phyloP scores from a whole-genome alignment of 2,113 vertebrate species.

The Platichthys stellatus region DNA sequence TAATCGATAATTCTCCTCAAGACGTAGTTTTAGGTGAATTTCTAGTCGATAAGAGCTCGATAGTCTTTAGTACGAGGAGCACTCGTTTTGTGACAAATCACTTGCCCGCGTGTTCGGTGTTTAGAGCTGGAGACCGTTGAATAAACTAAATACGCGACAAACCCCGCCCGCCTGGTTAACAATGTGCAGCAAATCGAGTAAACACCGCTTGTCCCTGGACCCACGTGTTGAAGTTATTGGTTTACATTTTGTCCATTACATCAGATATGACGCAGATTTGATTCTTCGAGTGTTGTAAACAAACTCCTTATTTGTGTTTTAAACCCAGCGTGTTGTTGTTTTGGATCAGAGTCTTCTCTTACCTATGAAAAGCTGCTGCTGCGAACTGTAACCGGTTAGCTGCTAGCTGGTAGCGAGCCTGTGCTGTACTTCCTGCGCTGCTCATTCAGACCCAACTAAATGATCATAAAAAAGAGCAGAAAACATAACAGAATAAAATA shows the following conservation, averaged over 20 bases:
- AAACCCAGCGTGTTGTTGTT: rapidly evolving
- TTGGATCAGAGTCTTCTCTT: slow-evolving; percentile 22
- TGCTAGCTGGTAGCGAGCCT: background rate
- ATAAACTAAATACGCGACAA: rapidly evolving
- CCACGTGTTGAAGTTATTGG: slow-evolving; percentile 59
- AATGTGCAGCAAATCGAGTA: background rate
- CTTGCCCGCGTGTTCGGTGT: background rate
- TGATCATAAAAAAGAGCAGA: background rate
- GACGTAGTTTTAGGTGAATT: background rate
- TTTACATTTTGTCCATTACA: background rate
- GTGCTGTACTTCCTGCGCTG: background rate
- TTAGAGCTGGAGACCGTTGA: rapidly evolving
- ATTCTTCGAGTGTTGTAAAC: rapidly evolving
- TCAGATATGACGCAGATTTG: rapidly evolving
- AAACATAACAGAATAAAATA: too few species aligned
- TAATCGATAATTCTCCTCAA: too few species aligned
- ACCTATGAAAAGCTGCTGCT: slow-evolving; percentile 40
- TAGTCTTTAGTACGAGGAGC: rapidly evolving
- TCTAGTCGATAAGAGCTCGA: background rate
- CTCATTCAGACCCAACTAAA: background rate
- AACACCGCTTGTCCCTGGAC: background rate
- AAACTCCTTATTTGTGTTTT: rapidly evolving
- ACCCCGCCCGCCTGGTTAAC: slow-evolving; percentile 12
- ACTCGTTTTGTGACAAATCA: background rate
- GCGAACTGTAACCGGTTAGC: background rate